Evolutionary conservation across 2,888 invertebrate genomes (phyloP).

Genomic region (Eupithecia subfuscata): DNA sequence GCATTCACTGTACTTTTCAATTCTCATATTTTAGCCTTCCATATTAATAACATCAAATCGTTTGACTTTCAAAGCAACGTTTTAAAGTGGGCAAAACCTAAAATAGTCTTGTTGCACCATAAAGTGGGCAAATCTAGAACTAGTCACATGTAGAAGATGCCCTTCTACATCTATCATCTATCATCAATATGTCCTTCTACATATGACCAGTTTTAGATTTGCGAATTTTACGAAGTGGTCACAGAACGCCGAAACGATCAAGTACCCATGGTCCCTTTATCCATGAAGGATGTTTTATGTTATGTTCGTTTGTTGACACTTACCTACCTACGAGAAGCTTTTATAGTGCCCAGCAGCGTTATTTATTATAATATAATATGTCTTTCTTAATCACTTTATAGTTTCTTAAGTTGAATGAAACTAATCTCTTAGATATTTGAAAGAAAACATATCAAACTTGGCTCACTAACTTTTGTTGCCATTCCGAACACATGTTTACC

Average conservation of each 20-base stretch:
- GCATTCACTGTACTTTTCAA: conserved; percentile 13
- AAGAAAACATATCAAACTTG: not conserved
- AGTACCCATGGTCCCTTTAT: not conserved
- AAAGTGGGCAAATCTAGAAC: not conserved
- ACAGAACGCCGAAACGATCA: not conserved
- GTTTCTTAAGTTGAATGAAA: not conserved
- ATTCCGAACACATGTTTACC: conserved; percentile 40
- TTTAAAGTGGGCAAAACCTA: not conserved
- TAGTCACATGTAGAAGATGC: not conserved
- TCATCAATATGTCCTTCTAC: no score
- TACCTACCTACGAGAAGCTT: not conserved
- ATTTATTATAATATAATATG: not conserved
- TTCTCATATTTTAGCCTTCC: not conserved
- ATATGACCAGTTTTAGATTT: no score
- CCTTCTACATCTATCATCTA: no score
- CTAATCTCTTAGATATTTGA: not conserved
- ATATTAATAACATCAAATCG: not conserved
- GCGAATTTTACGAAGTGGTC: not conserved
- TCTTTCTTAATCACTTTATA: not conserved
- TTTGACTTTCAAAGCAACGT: not conserved
- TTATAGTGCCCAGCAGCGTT: not conserved
- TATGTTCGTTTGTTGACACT: not conserved
- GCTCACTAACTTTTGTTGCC: conserved; percentile 21
- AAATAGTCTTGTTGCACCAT: not conserved
- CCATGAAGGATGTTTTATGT: not conserved